These are phyloP conservation scores for Stichodactyla mertensii DNA, from an alignment of 64 coral and sea anemone species.

Conservation along the genomic window DNA sequence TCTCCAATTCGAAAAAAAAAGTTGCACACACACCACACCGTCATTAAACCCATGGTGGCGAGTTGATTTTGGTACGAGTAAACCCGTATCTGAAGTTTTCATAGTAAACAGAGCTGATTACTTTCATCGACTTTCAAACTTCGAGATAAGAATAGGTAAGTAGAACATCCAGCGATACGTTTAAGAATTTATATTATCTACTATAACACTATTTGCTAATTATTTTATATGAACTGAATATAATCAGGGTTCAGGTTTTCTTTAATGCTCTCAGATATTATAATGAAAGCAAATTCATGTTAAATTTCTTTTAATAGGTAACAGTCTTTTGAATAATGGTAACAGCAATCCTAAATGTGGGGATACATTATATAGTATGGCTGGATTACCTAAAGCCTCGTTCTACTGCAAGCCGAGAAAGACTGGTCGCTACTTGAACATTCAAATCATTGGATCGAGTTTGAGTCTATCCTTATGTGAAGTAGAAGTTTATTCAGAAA, in stretches of 20 bases:
- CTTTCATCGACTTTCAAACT: neutral
- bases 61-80: slow-evolving; percentile 22
- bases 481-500: slow-evolving; percentile 51
- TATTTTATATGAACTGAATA: too few species aligned
- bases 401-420: slow-evolving; percentile 45
- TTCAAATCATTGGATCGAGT: neutral
- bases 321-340: neutral
- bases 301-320: neutral
- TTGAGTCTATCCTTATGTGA: slow-evolving; percentile 29
- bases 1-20: neutral
- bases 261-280: too few species aligned
- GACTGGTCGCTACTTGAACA: slow-evolving; percentile 31
- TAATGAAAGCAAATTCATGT: neutral
- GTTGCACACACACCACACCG: neutral
- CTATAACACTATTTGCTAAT: too few species aligned
- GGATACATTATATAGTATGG: neutral
- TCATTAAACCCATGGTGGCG: slow-evolving; percentile 31
- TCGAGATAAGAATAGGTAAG: slow-evolving; percentile 29
- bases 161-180: neutral
- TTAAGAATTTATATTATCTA: too few species aligned
- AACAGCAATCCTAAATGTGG: slow-evolving; percentile 25
- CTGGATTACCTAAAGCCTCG: neutral
- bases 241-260: too few species aligned
- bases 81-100: slow-evolving; percentile 25
- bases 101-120: neutral